Evolutionary conservation across 2,113 vertebrate genomes (phyloP).

Genomic region (Coregonus clupeaformis): DNA sequence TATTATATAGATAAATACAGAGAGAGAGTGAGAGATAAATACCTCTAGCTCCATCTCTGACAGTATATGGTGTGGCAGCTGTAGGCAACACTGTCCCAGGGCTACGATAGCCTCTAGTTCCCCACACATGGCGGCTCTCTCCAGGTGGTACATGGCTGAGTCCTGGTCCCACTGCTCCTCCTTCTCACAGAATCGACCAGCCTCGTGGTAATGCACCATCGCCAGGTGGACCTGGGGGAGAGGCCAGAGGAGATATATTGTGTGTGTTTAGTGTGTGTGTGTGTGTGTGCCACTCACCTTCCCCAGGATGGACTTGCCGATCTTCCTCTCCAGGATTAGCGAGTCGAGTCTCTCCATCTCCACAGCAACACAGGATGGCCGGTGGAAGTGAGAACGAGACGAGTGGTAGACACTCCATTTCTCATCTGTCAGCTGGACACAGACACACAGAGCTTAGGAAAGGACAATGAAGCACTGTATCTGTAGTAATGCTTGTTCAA

Average conservation of each 20-base stretch:
- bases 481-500: neutral
- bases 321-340: conserved; percentile 85
- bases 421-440: conserved; percentile 83
- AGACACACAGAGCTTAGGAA: neutral
- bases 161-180: conserved; percentile 85
- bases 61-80: conserved; percentile 93
- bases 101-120: conserved; percentile 94
- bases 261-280: neutral
- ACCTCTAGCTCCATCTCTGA: conserved; percentile 85
- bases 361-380: conserved; percentile 86
- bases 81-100: conserved; percentile 85
- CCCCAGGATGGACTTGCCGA: conserved; percentile 91
- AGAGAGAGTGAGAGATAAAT: conserved; percentile 8
- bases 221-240: conserved; percentile 88
- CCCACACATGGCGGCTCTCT: conserved; percentile 87
- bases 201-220: conserved; percentile 94
- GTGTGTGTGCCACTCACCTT: conserved; percentile 75
- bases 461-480: neutral
- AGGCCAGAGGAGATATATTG: neutral
- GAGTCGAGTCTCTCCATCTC: conserved; percentile 88
- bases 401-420: conserved; percentile 92
- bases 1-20: no score
- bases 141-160: conserved; percentile 90
- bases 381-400: conserved; percentile 85
- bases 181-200: conserved; percentile 89